Conservation (phyloP, 2,113 vertebrate genomes). For the Asarcornis scutulata region DNA sequence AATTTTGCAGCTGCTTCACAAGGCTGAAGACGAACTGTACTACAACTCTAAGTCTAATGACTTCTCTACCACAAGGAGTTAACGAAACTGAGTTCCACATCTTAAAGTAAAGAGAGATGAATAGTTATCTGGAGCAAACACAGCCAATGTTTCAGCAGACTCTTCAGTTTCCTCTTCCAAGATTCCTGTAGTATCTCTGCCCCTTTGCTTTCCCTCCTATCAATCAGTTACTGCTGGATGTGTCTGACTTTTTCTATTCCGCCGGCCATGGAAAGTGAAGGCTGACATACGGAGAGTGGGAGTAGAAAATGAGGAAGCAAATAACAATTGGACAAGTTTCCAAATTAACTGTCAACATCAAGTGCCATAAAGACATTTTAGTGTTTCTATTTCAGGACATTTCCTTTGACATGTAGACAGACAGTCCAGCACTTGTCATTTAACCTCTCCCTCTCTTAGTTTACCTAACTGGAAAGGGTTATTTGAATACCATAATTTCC, state of each 20-base stretch:
- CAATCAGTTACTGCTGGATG: not conserved
- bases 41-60: not conserved
- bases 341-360: not conserved
- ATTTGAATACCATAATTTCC: not conserved
- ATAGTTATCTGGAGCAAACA: not conserved
- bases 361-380: not conserved
- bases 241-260: not conserved
- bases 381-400: not conserved
- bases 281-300: not conserved
- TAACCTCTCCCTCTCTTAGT: not conserved
- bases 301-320: not conserved
- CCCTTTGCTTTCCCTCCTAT: not conserved
- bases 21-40: not conserved
- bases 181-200: not conserved
- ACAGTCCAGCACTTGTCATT: not conserved
- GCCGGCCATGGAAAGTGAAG: not conserved
- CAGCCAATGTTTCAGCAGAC: not conserved
- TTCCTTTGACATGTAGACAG: not conserved
- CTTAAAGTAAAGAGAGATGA: not conserved
- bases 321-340: not conserved
- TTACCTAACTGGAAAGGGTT: not conserved
- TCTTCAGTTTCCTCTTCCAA: not conserved
- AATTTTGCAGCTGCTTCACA: not conserved
- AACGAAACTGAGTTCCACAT: not conserved
- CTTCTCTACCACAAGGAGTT: not conserved